Evolutionary conservation across 2,888 invertebrate genomes (phyloP).

Genomic region (Ormyrus labotus): DNA sequence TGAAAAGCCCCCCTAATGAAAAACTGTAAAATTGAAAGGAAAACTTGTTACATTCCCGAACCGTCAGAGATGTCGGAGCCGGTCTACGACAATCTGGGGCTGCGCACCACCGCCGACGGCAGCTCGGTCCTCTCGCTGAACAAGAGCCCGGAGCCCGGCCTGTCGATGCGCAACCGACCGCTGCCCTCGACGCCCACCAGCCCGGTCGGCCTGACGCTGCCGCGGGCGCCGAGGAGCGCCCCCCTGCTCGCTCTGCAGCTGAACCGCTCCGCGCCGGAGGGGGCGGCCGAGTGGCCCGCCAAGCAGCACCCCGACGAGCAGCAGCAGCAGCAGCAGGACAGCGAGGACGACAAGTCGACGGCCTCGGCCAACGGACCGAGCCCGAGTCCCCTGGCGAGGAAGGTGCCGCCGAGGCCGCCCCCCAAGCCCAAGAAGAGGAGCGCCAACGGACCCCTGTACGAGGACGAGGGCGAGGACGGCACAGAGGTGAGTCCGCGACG

Average conservation of each 20-base stretch:
- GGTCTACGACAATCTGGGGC: slow-evolving; percentile 90
- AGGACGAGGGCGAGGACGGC: slow-evolving; percentile 92
- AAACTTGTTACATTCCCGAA: slow-evolving; percentile 59
- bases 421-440: slow-evolving; percentile 87
- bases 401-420: slow-evolving; percentile 89
- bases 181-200: slow-evolving; percentile 80
- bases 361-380: slow-evolving; percentile 64
- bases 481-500: slow-evolving; percentile 85
- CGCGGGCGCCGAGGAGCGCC: slow-evolving; percentile 48
- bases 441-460: slow-evolving; percentile 86
- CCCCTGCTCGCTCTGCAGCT: slow-evolving; percentile 44
- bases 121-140: slow-evolving; percentile 87
- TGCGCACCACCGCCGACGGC: slow-evolving; percentile 91
- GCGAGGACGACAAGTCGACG: slow-evolving; percentile 61
- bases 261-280: slow-evolving; percentile 74
- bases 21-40: background rate
- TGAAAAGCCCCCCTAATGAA: no score
- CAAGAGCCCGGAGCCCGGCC: slow-evolving; percentile 80
- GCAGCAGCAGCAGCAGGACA: slow-evolving; percentile 70
- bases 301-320: slow-evolving; percentile 74
- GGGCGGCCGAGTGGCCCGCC: slow-evolving; percentile 75
- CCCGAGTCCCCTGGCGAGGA: slow-evolving; percentile 77
- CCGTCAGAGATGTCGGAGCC: slow-evolving; percentile 81
- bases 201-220: slow-evolving; percentile 41
- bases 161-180: slow-evolving; percentile 81